Conservation (phyloP, 2,888 invertebrate species). For the Harpagoxenus sublaevis region DNA sequence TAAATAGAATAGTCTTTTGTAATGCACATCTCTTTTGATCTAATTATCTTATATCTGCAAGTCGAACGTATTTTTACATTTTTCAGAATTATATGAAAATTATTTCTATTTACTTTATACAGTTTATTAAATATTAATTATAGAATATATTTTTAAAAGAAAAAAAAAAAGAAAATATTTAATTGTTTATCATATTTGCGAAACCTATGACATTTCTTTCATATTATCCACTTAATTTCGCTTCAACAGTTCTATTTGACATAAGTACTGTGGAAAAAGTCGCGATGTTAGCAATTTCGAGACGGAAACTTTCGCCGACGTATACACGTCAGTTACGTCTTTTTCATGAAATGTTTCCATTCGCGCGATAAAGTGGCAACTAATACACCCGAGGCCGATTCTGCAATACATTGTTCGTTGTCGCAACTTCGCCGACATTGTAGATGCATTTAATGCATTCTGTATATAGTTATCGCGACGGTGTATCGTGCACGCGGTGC, state of each 20-base stretch:
- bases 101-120: background rate
- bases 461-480: conserved; percentile 17
- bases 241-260: background rate
- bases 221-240: background rate
- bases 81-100: background rate
- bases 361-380: conserved; percentile 26
- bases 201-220: background rate
- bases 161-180: background rate
- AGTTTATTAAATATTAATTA: background rate
- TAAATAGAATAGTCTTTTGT: background rate
- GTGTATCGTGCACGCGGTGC: background rate
- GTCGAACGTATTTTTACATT: background rate
- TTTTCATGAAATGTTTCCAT: conserved; percentile 42
- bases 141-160: background rate
- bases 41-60: background rate
- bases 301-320: conserved; percentile 16
- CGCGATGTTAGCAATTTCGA: background rate
- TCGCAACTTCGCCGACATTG: conserved; percentile 43
- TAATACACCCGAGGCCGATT: conserved; percentile 28
- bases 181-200: background rate
- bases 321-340: conserved; percentile 5
- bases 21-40: background rate
- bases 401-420: conserved; percentile 30
- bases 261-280: background rate
- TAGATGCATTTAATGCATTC: conserved; percentile 45